Evolutionary conservation across 2,797 vertebrate genomes (phyloP), one percentile per base, ranked within the genome.

Genomic region (Pangasius larnaudii): DNA sequence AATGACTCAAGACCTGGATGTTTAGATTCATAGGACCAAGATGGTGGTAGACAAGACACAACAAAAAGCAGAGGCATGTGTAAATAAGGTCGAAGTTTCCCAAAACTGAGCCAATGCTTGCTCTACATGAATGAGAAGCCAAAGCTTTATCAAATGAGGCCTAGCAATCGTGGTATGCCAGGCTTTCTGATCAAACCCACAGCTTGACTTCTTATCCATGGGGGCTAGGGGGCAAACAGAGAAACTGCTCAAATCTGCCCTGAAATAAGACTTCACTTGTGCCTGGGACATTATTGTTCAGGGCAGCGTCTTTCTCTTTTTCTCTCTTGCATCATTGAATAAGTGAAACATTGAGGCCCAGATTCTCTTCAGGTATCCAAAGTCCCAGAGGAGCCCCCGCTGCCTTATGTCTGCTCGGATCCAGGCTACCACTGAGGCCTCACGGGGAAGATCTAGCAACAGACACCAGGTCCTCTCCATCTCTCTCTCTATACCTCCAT

Each of bases 401-500:
- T 92, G 88, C 91, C 90, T 58, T 82, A 91, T 93, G 87, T 93
- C 92, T 93, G 92, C 83, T 93, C 93, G 94, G 95, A 93, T 94
- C 94, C 92, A 88, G 90, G 61, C 87, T 93, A 93, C 93, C 92
- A 91, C 88, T 92, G 93, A 94, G 93, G 71, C 91, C 94, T 94
- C 93, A 91, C 90, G 89, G 91, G 91, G 93, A 91, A 79, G 81
- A 88, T 88, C 88, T 91, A 92, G 92, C 89, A 90, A 92, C 87
- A 92, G 90, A 93, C 94, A 95, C 93, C 87, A 93, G 91, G 93
- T 91, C 88, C 89, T 88, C 85, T 94, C 93, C 86, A 91, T 92
- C 91, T 78, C 75, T 84, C 88, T 77, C 78, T 85, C 53, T 85
- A 85, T 81, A 65, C 49, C 86, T 86, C 85, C 51, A 77, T 78